Conservation (phyloP, 2,797 vertebrate genomes). For the Enteromius argenteus region DNA sequence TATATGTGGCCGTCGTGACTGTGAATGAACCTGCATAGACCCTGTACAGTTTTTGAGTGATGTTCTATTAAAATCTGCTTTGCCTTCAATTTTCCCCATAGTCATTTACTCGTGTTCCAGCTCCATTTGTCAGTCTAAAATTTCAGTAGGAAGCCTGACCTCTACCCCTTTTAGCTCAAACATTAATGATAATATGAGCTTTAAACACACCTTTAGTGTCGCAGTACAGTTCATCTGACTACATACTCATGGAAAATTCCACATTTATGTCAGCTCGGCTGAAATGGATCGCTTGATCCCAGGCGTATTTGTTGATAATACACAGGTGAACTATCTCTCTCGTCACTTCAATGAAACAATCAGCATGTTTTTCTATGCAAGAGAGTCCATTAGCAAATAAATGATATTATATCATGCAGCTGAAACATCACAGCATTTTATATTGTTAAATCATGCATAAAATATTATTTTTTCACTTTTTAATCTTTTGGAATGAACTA, state of each 20-base stretch:
- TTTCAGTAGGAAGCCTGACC: slow-evolving; percentile 50
- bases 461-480: background rate
- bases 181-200: slow-evolving; percentile 49
- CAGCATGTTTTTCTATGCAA: slow-evolving; percentile 17
- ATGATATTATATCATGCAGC: background rate
- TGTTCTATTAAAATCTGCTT: slow-evolving; percentile 56
- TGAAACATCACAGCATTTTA: background rate
- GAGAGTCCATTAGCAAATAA: slow-evolving; percentile 32
- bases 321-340: slow-evolving; percentile 14
- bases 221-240: slow-evolving; percentile 28
- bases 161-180: slow-evolving; percentile 60
- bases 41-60: slow-evolving; percentile 31
- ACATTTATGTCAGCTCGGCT: slow-evolving; percentile 24
- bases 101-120: slow-evolving; percentile 50
- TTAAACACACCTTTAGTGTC: slow-evolving; percentile 40
- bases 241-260: slow-evolving; percentile 37
- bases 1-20: background rate
- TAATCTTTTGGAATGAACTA: background rate
- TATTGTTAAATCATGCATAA: slow-evolving; percentile 12
- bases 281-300: slow-evolving; percentile 20
- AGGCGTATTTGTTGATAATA: slow-evolving; percentile 29
- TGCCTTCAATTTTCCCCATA: slow-evolving; percentile 47
- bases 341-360: slow-evolving; percentile 22
- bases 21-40: background rate
- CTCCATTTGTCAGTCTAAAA: slow-evolving; percentile 50